Percentiles rank a stretch among this genome's conserved stretches.
phyloP scores from a whole-genome alignment of 2,113 vertebrate genomes.

The Verasper variegatus region DNA sequence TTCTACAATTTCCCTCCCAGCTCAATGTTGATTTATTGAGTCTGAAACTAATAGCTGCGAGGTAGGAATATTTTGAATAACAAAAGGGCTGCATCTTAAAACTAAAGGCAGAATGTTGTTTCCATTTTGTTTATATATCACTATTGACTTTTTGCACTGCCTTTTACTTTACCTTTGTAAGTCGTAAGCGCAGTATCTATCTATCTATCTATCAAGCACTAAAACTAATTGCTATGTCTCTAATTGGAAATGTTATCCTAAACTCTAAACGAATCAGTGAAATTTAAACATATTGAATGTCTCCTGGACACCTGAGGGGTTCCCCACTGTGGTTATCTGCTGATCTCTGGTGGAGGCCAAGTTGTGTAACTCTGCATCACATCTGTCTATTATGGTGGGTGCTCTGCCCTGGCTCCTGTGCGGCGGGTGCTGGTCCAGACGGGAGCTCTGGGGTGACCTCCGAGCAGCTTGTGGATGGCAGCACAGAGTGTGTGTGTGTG shows the following conservation, averaged over 20 bases:
- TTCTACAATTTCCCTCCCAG: not conserved
- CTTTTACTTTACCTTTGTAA: no score
- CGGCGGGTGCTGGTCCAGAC: no score
- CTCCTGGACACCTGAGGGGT: not conserved
- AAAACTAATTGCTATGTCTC: no score
- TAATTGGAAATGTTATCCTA: not conserved
- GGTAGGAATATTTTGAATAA: not conserved
- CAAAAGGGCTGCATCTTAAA: not conserved
- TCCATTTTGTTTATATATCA: no score
- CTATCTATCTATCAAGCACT: no score
- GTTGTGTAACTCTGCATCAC: slow-evolving; percentile 37
- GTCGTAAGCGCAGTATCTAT: no score
- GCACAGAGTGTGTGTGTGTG: not conserved
- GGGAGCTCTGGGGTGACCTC: no score
- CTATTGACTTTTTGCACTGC: no score
- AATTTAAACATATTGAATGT: not conserved
- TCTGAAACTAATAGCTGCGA: not conserved
- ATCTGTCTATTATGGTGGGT: slow-evolving; percentile 1
- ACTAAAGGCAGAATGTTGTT: not conserved
- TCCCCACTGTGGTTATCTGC: slow-evolving; percentile 16
- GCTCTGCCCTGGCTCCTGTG: no score
- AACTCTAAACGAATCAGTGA: no score
- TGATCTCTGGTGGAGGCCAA: slow-evolving; percentile 1
- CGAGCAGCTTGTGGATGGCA: not conserved
- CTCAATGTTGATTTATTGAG: no score